Conservation (phyloP, 2,888 invertebrate species). For the Hypselothyrea guttata region DNA sequence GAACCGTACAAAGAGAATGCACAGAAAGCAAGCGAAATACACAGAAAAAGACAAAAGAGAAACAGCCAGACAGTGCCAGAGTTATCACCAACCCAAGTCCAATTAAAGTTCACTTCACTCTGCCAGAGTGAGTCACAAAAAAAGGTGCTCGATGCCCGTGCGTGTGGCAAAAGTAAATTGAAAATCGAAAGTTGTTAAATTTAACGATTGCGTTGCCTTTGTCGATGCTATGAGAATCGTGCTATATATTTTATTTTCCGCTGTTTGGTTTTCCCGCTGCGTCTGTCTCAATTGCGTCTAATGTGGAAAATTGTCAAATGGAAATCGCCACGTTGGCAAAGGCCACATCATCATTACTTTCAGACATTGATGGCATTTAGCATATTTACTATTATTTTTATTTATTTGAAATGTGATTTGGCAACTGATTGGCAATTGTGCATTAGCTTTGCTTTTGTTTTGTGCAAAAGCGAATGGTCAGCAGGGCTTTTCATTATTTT, state of each 20-base stretch:
- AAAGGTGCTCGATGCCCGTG: slow-evolving; percentile 23
- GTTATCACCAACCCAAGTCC: slow-evolving; percentile 15
- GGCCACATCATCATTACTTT: not conserved
- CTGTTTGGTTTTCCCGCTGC: slow-evolving; percentile 2
- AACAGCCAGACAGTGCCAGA: too few species aligned
- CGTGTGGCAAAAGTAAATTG: slow-evolving; percentile 60
- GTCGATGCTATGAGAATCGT: slow-evolving; percentile 4
- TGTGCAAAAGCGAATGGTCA: slow-evolving; percentile 27
- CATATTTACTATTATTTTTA: slow-evolving; percentile 66
- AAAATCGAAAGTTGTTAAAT: slow-evolving; percentile 80
- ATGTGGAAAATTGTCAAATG: slow-evolving; percentile 49
- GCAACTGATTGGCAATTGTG: slow-evolving; percentile 72
- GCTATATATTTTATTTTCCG: not conserved
- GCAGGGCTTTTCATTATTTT: slow-evolving; percentile 39
- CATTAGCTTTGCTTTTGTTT: slow-evolving; percentile 55
- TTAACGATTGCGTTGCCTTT: slow-evolving; percentile 48
- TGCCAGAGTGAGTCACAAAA: slow-evolving; percentile 8
- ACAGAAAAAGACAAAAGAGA: too few species aligned
- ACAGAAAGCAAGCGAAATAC: too few species aligned
- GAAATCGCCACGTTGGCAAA: slow-evolving; percentile 46
- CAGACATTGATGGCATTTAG: slow-evolving; percentile 41
- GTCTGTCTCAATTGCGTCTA: slow-evolving; percentile 21
- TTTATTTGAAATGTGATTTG: slow-evolving; percentile 54
- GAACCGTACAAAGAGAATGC: too few species aligned
- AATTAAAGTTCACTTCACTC: slow-evolving; percentile 55